Percentiles rank a stretch among this genome's conserved stretches.
Conservation (phyloP, 2,797 vertebrate species). For the Hephaestus fuliginosus region DNA sequence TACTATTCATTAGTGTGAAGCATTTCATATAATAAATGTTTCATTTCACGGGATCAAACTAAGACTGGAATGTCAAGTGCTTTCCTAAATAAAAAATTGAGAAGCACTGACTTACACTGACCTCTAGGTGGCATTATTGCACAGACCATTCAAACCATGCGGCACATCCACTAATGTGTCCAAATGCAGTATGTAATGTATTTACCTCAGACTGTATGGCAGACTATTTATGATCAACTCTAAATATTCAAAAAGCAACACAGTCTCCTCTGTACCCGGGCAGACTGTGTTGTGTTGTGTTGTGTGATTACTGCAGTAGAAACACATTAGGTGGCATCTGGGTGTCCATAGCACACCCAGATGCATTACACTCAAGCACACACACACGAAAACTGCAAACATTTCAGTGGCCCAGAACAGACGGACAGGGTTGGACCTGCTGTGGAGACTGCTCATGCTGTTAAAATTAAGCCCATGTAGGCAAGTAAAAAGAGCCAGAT, state of each 20-base stretch:
- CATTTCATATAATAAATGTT: slow-evolving; percentile 17
- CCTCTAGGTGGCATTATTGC: slow-evolving; percentile 73
- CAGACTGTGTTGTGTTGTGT: too few relatives aligned
- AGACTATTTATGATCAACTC: slow-evolving; percentile 20
- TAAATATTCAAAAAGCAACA: background rate
- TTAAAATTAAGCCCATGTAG: slow-evolving; percentile 25
- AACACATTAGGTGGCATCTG: too few relatives aligned
- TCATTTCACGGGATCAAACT: background rate
- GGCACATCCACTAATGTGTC: slow-evolving; percentile 4
- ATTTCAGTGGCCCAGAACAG: slow-evolving; percentile 46
- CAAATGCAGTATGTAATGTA: slow-evolving; percentile 14
- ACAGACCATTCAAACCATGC: slow-evolving; percentile 29
- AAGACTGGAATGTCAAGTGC: background rate
- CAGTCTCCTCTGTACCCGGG: background rate
- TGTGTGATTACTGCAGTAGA: too few relatives aligned
- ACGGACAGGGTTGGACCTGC: slow-evolving; percentile 35
- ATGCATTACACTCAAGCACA: slow-evolving; percentile 27
- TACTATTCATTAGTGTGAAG: background rate
- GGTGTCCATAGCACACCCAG: slow-evolving; percentile 26
- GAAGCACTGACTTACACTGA: slow-evolving; percentile 21
- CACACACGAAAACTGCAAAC: slow-evolving; percentile 28
- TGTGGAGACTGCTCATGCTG: slow-evolving; percentile 21
- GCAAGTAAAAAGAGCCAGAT: background rate
- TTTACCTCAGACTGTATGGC: slow-evolving; percentile 10
- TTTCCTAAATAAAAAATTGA: slow-evolving; percentile 7